phyloP scores from a whole-genome alignment of 1,140 invertebrate genomes.

The Drosophila biarmipes region DNA sequence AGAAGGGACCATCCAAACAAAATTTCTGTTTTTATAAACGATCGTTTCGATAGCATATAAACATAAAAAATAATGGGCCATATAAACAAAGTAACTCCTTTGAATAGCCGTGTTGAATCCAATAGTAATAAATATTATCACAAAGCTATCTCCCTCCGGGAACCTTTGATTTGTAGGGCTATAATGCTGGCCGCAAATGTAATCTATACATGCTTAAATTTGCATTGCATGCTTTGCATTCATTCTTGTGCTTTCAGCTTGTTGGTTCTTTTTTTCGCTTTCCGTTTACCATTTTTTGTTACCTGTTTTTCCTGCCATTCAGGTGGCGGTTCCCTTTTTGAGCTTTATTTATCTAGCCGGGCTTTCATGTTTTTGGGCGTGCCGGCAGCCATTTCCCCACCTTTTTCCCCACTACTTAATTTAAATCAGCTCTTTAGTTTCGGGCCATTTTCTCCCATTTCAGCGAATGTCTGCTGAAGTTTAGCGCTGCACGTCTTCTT shows the following conservation, averaged over 20 bases:
- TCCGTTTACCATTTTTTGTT: slow-evolving; percentile 41
- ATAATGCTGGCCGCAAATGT: slow-evolving; percentile 15
- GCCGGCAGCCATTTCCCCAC: background rate
- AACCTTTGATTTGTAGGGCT: background rate
- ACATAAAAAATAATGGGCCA: background rate
- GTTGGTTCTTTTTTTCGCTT: slow-evolving; percentile 32
- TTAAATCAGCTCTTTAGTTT: slow-evolving; percentile 53
- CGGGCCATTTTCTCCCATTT: background rate
- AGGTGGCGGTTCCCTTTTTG: slow-evolving; percentile 22
- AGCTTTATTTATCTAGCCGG: slow-evolving; percentile 54
- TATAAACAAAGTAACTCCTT: background rate
- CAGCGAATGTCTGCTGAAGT: slow-evolving; percentile 7
- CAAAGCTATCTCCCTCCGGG: slow-evolving; percentile 7
- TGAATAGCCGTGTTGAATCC: background rate
- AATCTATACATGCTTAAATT: slow-evolving; percentile 48
- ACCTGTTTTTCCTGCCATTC: slow-evolving; percentile 38
- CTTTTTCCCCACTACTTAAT: slow-evolving; percentile 25
- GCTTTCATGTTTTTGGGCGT: slow-evolving; percentile 50
- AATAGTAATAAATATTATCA: slow-evolving; percentile 18
- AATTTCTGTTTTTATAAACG: background rate
- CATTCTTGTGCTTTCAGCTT: slow-evolving; percentile 18
- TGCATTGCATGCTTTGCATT: slow-evolving; percentile 56
- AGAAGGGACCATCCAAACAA: too few relatives aligned
- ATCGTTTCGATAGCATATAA: background rate
- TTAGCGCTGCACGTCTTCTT: background rate